Conservation (phyloP, 1,140 invertebrate species). For the Pentalonia nigronervosa region DNA sequence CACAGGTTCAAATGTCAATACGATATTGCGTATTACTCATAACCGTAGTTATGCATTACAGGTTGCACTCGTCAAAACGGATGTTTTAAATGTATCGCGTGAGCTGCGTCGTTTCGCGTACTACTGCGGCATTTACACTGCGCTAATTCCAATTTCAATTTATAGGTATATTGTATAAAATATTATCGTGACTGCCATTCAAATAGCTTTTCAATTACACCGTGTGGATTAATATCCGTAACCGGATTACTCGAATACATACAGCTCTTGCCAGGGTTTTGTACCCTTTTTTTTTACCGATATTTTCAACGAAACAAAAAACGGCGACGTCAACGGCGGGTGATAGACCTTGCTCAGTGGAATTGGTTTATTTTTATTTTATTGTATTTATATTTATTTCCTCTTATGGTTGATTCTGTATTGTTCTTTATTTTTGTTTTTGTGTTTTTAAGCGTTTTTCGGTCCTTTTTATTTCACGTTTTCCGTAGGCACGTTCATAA, state of each 20-base stretch:
- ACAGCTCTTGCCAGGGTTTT: background rate
- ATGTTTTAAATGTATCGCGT: background rate
- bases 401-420: background rate
- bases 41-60: background rate
- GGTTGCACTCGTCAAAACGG: background rate
- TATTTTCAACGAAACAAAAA: background rate
- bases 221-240: background rate
- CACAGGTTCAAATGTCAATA: background rate
- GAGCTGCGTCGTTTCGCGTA: background rate
- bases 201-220: background rate
- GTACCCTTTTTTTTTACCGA: background rate
- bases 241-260: background rate
- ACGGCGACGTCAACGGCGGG: background rate
- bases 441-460: background rate
- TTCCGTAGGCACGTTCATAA: background rate
- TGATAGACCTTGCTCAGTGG: background rate
- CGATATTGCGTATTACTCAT: background rate
- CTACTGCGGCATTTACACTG: background rate
- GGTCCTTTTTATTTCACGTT: background rate
- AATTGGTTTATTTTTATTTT: background rate
- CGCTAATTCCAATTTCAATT: background rate
- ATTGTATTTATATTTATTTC: too few species aligned
- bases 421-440: background rate
- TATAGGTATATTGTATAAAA: background rate
- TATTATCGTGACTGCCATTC: constrained; percentile 4